Percentiles rank a stretch among this genome's conserved stretches.
These are phyloP conservation scores for Peromyscus nudipes DNA, from an alignment of 2,797 vertebrate genomes.

Conservation along the genomic window DNA sequence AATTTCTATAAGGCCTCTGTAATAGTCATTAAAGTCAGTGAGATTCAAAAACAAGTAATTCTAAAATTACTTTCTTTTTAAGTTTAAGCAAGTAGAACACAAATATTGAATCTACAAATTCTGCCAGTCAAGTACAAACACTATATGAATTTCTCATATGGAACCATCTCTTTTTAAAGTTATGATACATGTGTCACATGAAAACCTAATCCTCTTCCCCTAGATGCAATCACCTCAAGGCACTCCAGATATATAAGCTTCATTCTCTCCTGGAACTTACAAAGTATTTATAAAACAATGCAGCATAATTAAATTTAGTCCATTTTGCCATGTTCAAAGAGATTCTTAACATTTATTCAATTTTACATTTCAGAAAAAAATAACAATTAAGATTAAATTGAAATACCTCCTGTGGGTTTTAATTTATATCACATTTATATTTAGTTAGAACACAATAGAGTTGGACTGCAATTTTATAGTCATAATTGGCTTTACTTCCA, in stretches of 20 bases:
- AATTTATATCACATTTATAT: constrained; percentile 61
- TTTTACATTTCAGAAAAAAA: constrained; percentile 69
- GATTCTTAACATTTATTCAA: constrained; percentile 66
- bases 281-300: constrained; percentile 64
- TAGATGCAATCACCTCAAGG: constrained; percentile 60
- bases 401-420: constrained; percentile 46
- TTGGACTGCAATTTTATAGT: constrained; percentile 48
- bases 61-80: constrained; percentile 65
- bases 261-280: constrained; percentile 23
- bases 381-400: constrained; percentile 68
- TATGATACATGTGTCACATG: constrained; percentile 74
- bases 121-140: constrained; percentile 79
- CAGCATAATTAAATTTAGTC: constrained; percentile 64
- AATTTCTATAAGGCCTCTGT: constrained; percentile 61
- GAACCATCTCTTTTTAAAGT: constrained; percentile 68
- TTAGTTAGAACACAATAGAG: constrained; percentile 59
- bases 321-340: constrained; percentile 45
- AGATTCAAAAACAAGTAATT: constrained; percentile 29
- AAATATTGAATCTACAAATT: constrained; percentile 79
- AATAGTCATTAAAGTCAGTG: constrained; percentile 65
- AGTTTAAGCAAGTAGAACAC: constrained; percentile 74
- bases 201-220: constrained; percentile 53
- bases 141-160: constrained; percentile 72
- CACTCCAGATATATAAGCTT: constrained; percentile 64
- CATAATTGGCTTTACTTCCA: constrained; percentile 58